Evolutionary conservation across 2,113 vertebrate species (phyloP), one percentile per base, ranked within the genome.

Genomic region (Ictalurus punctatus): DNA sequence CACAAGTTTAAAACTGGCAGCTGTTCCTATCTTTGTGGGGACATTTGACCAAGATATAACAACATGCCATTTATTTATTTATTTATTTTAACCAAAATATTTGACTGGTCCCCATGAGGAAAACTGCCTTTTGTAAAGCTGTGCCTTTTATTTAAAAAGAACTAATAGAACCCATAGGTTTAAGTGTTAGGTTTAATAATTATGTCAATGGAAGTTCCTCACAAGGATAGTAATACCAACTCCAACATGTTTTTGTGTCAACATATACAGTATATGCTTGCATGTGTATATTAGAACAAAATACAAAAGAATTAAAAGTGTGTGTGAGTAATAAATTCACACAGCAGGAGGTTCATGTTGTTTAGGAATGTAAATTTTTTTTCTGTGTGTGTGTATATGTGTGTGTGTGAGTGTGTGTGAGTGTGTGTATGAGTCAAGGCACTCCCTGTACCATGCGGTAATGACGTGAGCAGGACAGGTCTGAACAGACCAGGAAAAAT

Each of bases 391-490:
- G 48, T n/a, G 83, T 83, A 34, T 89, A 88, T 91, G 90, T 40
- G 19, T 44, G 80, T 87, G 81, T 56, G 52, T 80, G 21, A 34
- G 21, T 54, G 82, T 71, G 67, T 56, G 76, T 48, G 48, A n/a
- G 83, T 83, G 48, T 89, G 89, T 91, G 90, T 87, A 88, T 96
- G 96, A 96, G 92, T 96, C 94, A 96, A 90, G 93, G 93, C 93
- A 92, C 95, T 95, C 94, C 94, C 89, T 89, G 86, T 92, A 90
- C 90, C 88, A 61, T 63, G 80, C 74, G 44, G 44, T 88, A 86
- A 92, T 96, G 96, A 95, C 95, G 95, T 95, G 93, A 94, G 91
- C 48, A 78, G 14, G 90, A 80, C 95, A 93, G 90, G 94, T 92
- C 23, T 56, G 90, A 92, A 95, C 95, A 94, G 12, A 94, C 87